Percentiles rank a stretch among this genome's conserved stretches.
These are phyloP conservation scores for Clinocottus analis DNA, from an alignment of 2,113 vertebrate species.

Conservation along the genomic window DNA sequence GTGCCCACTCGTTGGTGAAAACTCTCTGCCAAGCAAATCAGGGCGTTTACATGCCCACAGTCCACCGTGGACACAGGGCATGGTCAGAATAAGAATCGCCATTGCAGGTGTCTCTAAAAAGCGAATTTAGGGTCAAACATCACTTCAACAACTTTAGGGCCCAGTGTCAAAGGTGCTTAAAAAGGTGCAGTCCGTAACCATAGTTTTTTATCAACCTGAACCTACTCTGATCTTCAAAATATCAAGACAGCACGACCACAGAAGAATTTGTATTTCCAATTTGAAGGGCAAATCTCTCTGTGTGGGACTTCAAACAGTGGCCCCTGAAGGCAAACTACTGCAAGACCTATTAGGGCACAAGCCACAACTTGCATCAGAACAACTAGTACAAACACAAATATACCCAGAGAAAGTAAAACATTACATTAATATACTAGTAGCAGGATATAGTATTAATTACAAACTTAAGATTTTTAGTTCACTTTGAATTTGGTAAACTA, in stretches of 20 bases:
- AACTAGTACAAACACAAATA: slow-evolving; percentile 8
- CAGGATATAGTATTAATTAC: not conserved
- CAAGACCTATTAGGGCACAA: slow-evolving; percentile 18
- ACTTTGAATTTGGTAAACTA: not conserved
- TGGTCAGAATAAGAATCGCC: slow-evolving; percentile 8
- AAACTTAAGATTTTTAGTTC: not conserved
- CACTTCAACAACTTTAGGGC: slow-evolving; percentile 1
- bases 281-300: slow-evolving; percentile 2
- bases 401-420: not conserved
- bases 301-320: slow-evolving; percentile 5
- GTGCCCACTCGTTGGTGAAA: slow-evolving; percentile 49
- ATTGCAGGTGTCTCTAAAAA: slow-evolving; percentile 1
- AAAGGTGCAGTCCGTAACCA: not conserved
- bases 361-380: slow-evolving; percentile 37
- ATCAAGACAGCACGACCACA: not conserved
- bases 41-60: slow-evolving; percentile 20
- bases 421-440: not conserved
- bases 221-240: not conserved
- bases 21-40: slow-evolving; percentile 37
- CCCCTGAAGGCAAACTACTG: slow-evolving; percentile 40
- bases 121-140: slow-evolving; percentile 15
- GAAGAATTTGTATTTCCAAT: not conserved
- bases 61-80: slow-evolving; percentile 3
- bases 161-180: not conserved
- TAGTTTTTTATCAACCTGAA: not conserved